phyloP scores from a whole-genome alignment of 2,888 invertebrate species.

The Busseola fusca region DNA sequence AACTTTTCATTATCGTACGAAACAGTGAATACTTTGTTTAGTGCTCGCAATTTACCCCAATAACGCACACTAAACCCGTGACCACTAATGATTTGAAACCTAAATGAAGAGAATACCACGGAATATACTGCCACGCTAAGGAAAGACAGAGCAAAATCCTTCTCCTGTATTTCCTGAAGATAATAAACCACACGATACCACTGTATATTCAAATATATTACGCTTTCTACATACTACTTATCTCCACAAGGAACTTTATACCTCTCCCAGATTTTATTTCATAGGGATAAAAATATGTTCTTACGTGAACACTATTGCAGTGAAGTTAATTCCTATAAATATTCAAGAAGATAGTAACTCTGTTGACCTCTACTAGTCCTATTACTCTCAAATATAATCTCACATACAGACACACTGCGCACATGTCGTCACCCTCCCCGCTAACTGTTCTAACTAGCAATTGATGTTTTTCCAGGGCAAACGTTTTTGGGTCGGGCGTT shows the following conservation, averaged over 20 bases:
- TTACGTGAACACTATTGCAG: conserved; percentile 11
- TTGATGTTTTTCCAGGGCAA: no score
- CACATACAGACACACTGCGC: no score
- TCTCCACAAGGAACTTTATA: conserved; percentile 1
- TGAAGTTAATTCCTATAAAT: conserved; percentile 58
- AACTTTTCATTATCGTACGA: no score
- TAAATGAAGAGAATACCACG: no score
- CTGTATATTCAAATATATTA: conserved; percentile 9
- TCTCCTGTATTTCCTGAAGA: neutral
- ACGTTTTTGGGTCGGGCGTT: no score
- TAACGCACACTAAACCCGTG: no score
- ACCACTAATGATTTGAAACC: no score
- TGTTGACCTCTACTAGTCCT: conserved; percentile 20
- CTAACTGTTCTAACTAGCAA: no score
- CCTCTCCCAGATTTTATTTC: conserved; percentile 34
- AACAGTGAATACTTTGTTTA: no score
- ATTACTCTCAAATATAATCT: neutral
- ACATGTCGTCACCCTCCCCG: no score
- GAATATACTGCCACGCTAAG: neutral
- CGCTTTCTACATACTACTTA: conserved; percentile 1
- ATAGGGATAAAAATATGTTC: conserved; percentile 42
- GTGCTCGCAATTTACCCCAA: no score
- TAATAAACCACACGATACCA: conserved; percentile 6
- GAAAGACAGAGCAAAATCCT: neutral
- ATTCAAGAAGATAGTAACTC: conserved; percentile 56